Evolutionary conservation across 2,797 vertebrate genomes (phyloP), one percentile per base, ranked within the genome.

Genomic region (Propithecus perrieri): DNA sequence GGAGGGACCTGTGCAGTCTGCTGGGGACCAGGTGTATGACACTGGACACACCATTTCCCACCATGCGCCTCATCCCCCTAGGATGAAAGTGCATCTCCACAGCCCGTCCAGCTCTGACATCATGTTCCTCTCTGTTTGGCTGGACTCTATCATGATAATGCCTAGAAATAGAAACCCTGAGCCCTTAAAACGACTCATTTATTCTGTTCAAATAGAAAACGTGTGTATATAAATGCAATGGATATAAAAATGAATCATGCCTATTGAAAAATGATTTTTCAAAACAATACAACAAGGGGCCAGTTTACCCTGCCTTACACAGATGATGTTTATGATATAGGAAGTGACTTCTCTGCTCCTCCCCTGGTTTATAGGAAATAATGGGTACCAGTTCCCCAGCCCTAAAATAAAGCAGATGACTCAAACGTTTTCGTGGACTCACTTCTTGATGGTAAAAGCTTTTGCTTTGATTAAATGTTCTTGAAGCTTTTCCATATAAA

Each of bases 401-500:
- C 24, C 69, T 76, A 20, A 46, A 26, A 88, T 43, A 84, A 50
- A 88, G 41, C 12, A 24, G 9, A 46, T 3, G 22, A 33, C 38
- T 7, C 50, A 65, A 33, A 26, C 3, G 11, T 61, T 67, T 95
- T 35, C 41, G 24, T 22, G 38, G 80, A 98, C 98, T 98, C 97
- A 99, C 99, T 99, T 99, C 98, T 99, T 99, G 96, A 99, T 98
- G 76, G 99, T 97, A 97, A 99, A 99, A 67, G 98, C 99, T 97
- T 99, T 99, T 63, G 99, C 99, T 98, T 99, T 99, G 98, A 99
- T 99, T 86, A 99, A 98, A 98, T 99, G 99, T 98, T 99, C 99
- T 96, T 98, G 98, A 96, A 99, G 98, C 96, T 99, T 99, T 98
- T 99, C 99, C 98, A 99, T 94, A 35, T 99, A 98, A 94, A 99